Conservation (phyloP, 2,797 vertebrate species). For the Chelonia mydas region DNA sequence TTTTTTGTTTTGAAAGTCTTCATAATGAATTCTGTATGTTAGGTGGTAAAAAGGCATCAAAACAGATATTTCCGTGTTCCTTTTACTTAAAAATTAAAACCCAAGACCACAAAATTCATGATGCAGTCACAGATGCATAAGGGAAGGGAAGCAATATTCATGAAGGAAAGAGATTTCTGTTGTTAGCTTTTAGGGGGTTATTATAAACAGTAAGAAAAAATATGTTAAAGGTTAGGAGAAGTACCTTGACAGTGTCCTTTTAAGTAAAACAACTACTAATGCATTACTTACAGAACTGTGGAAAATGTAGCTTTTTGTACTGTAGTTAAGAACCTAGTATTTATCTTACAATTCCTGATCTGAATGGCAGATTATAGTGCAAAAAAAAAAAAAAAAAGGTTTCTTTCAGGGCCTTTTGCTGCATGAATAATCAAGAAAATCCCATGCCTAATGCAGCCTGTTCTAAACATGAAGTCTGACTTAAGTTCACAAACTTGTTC, state of each 20-base stretch:
- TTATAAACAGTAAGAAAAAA: conserved; percentile 45
- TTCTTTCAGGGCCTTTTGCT: not conserved
- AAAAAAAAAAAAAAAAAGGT: not conserved
- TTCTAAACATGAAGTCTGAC: not conserved
- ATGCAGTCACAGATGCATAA: conserved; percentile 32
- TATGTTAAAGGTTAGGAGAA: conserved; percentile 59
- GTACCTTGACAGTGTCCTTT: conserved; percentile 54
- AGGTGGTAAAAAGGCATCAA: conserved; percentile 43
- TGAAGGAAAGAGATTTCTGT: conserved; percentile 39
- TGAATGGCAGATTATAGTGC: conserved; percentile 17
- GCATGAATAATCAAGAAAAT: not conserved
- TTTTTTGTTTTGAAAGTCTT: conserved; percentile 57
- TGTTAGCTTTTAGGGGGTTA: conserved; percentile 57
- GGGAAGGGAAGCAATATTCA: not conserved
- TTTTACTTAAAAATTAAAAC: not conserved
- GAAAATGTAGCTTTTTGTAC: conserved; percentile 51
- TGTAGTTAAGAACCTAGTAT: conserved; percentile 25
- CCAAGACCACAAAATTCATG: conserved; percentile 34
- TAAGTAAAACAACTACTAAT: conserved; percentile 52
- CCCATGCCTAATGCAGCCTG: not conserved
- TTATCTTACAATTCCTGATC: conserved; percentile 22
- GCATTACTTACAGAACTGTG: conserved; percentile 47
- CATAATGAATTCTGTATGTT: conserved; percentile 24
- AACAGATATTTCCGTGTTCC: conserved; percentile 32
- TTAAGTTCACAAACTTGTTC: not conserved